Conservation (phyloP, 2,797 vertebrate species). For the Pterois miles region DNA sequence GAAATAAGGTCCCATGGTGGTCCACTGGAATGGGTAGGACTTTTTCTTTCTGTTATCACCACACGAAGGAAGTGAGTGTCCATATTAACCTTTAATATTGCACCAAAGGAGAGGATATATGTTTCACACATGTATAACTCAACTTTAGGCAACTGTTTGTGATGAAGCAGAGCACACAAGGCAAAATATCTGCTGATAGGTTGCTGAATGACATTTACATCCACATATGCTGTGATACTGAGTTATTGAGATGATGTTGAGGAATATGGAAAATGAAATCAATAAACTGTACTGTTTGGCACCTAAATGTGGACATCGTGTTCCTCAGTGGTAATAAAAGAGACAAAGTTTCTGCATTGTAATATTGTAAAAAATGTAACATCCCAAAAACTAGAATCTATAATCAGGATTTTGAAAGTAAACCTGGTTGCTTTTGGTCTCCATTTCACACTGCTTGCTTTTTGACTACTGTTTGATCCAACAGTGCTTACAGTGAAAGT, state of each 20-base stretch:
- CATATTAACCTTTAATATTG: conserved; percentile 28
- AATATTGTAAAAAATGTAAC: not conserved
- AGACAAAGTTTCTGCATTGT: not conserved
- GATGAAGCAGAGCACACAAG: not conserved
- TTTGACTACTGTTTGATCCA: too few species aligned
- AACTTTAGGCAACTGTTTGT: conserved; percentile 7
- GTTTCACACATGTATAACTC: conserved; percentile 23
- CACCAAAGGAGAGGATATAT: conserved; percentile 27
- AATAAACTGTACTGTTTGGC: conserved; percentile 48
- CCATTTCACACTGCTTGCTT: too few species aligned
- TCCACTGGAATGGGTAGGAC: too few species aligned
- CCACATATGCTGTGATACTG: conserved; percentile 29
- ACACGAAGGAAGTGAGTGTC: not conserved
- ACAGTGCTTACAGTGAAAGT: not conserved
- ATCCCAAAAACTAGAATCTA: not conserved
- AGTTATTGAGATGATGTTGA: conserved; percentile 3
- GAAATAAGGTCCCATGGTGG: too few species aligned
- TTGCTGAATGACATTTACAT: conserved; percentile 13
- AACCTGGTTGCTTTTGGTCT: not conserved
- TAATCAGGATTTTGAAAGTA: not conserved
- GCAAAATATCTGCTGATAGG: not conserved
- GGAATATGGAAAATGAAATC: conserved; percentile 5
- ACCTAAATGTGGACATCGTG: not conserved
- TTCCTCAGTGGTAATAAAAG: not conserved
- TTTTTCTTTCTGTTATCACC: not conserved